Evolutionary conservation across 2,888 invertebrate species (phyloP), one percentile per base, ranked within the genome.

Genomic region (Miltochrista miniata): DNA sequence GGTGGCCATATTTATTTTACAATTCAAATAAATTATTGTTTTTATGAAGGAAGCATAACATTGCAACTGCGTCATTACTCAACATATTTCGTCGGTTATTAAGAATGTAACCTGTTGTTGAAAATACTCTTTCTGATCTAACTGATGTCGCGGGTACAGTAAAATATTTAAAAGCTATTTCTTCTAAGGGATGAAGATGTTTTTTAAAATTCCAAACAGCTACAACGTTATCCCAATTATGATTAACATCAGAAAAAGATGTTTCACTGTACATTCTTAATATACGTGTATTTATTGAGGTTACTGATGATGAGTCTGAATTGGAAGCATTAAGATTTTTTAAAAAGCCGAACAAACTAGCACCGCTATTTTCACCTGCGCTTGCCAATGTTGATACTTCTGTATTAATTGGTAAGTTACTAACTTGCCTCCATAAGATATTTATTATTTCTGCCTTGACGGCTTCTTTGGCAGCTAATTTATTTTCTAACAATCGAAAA

Each of bases 91-190:
- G 13, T 14, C 36, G 13, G 2, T 13, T 14, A 14, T 36, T 36
- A 8, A 14, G 54, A 51, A 50, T 56, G 45, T 40, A 43, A 59
- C 37, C 43, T 61, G 54, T 53, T 24, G 37, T 33, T 12, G 44
- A 45, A 45, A 45, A 45, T 45, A 45, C 45, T 42, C 41, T 41
- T 24, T 51, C 45, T 45, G 51, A 46, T 14, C 7, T 31, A 7
- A 39, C 41, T 14, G 45, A 45, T 31, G 45, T 45, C 14, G 38
- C 45, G 31, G 38, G 38, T 33, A 38, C 38, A 47, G 46, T n/a
- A 24, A 40, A 14, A 14, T 47, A 47, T 40, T 47, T 47, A 47
- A 47, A 47, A 14, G 46, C 40, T 40, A 47, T 35, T 47, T 47
- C 46, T 12, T 35, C 46, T 40, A 47, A 47, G 40, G 46, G 34